phyloP scores from a whole-genome alignment of 1,140 invertebrate species.

The Drosophila rufa region DNA sequence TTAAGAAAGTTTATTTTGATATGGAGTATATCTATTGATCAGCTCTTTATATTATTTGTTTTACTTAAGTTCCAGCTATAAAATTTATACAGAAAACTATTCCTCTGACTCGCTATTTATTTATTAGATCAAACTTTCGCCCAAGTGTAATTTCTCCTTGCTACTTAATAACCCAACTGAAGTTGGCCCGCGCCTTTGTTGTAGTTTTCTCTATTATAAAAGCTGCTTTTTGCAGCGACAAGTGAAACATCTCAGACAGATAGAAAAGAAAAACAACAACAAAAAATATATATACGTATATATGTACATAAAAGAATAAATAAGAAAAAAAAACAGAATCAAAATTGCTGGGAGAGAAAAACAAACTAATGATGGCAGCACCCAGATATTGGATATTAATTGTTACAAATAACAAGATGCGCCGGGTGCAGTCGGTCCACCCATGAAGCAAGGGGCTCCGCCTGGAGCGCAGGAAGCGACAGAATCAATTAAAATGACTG shows the following conservation, averaged over 20 bases:
- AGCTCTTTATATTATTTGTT: neutral
- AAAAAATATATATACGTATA: neutral
- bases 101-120: neutral
- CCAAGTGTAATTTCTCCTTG: constrained; percentile 16
- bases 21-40: too few species aligned
- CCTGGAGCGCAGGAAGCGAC: constrained; percentile 34
- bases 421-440: constrained; percentile 16
- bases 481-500: constrained; percentile 78
- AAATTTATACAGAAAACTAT: neutral
- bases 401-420: constrained; percentile 80
- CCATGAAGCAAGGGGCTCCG: neutral
- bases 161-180: constrained; percentile 47
- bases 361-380: constrained; percentile 71
- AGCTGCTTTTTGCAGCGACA: constrained; percentile 56
- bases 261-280: constrained; percentile 30
- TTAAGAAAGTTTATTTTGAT: neutral
- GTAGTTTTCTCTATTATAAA: constrained; percentile 63
- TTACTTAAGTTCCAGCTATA: neutral
- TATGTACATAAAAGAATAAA: neutral
- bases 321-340: neutral
- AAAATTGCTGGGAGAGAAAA: constrained; percentile 10
- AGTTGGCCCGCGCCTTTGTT: constrained; percentile 45
- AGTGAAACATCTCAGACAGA: constrained; percentile 59
- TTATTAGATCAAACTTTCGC: neutral
- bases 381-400: constrained; percentile 81